phyloP scores from a whole-genome alignment of 1,140 invertebrate genomes.

The Geopemphigus sp. region DNA sequence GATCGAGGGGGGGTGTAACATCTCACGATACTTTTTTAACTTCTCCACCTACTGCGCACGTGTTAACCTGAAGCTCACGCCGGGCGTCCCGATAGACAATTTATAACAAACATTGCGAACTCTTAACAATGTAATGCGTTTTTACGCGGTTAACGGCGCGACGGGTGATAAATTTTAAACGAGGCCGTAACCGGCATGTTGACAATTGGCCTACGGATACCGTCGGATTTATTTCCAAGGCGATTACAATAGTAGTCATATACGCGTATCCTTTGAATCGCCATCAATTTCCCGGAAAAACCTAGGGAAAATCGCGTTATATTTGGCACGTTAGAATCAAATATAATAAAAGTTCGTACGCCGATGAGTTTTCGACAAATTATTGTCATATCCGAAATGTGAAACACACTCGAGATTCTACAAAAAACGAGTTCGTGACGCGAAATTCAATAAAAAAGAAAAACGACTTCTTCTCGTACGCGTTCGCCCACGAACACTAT shows the following conservation, averaged over 20 bases:
- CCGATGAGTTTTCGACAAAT: too few species aligned
- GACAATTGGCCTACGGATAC: not conserved
- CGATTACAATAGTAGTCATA: not conserved
- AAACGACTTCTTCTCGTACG: too few species aligned
- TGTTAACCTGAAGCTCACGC: slow-evolving; percentile 13
- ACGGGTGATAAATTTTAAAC: slow-evolving; percentile 36
- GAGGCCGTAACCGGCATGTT: slow-evolving; percentile 7
- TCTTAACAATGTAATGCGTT: slow-evolving; percentile 2
- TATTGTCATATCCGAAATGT: too few species aligned
- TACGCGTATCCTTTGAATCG: not conserved
- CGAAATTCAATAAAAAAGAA: too few species aligned
- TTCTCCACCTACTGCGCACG: too few species aligned
- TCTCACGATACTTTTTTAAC: too few species aligned
- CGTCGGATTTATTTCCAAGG: slow-evolving; percentile 31
- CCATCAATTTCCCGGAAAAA: not conserved
- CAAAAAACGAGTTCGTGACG: too few species aligned
- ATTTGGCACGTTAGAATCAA: too few species aligned
- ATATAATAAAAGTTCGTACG: too few species aligned
- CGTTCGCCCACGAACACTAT: too few species aligned
- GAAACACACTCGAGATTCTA: too few species aligned
- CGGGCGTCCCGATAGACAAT: not conserved
- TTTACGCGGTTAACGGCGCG: not conserved
- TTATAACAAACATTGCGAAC: slow-evolving; percentile 24
- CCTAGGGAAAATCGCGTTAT: not conserved
- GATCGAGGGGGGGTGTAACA: too few species aligned